A percentile compares a stretch with the other conserved stretches of the same genome.
These are phyloP conservation scores for Palythoa grandiflora DNA, from an alignment of 92 coral and sea anemone genomes.

Conservation along the genomic window DNA sequence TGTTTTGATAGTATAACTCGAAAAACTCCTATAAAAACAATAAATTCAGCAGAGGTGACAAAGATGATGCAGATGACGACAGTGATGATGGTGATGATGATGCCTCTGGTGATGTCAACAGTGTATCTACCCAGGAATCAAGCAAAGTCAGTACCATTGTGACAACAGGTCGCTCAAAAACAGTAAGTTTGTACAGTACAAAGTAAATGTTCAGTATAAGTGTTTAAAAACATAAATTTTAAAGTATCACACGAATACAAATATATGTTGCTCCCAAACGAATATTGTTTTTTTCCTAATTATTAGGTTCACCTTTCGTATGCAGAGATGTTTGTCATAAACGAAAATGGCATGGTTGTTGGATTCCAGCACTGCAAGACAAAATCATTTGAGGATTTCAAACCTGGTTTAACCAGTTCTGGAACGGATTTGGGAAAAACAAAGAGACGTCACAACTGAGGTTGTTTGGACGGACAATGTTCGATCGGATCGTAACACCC, in stretches of 20 bases:
- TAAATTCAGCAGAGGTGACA: slow-evolving; percentile 5
- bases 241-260: neutral
- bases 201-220: neutral
- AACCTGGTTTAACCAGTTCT: slow-evolving; percentile 20
- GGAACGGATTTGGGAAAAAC: slow-evolving; percentile 12
- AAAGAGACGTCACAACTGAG: neutral
- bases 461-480: slow-evolving; percentile 34
- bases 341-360: slow-evolving; percentile 28
- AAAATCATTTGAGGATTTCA: slow-evolving; percentile 9
- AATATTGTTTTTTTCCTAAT: neutral
- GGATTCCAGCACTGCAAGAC: slow-evolving; percentile 31
- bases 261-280: neutral
- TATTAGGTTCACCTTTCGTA: slow-evolving; percentile 21
- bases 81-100: slow-evolving; percentile 23
- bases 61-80: slow-evolving; percentile 20
- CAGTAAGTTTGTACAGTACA: slow-evolving; percentile 25
- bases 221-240: neutral
- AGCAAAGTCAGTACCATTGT: slow-evolving; percentile 8
- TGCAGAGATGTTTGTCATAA: slow-evolving; percentile 3
- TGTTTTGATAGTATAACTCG: neutral
- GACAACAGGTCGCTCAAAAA: slow-evolving; percentile 27
- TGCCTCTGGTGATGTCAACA: neutral
- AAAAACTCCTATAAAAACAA: neutral
- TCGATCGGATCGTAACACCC: slow-evolving; percentile 1
- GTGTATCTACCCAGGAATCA: neutral